Evolutionary conservation across 2,113 vertebrate genomes (phyloP), one percentile per base, ranked within the genome.

Genomic region (Ammospiza nelsoni): DNA sequence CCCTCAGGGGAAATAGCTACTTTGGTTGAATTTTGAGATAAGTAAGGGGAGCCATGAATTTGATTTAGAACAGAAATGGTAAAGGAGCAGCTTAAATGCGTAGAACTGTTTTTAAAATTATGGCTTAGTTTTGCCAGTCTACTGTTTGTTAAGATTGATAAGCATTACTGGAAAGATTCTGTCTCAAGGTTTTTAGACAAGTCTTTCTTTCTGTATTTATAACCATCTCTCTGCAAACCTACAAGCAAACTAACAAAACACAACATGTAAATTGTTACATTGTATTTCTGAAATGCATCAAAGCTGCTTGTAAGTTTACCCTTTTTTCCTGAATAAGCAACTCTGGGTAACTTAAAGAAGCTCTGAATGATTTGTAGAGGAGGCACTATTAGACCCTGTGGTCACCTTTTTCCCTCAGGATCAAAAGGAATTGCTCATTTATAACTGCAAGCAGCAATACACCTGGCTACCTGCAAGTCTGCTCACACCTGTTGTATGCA

Each of bases 21-120:
- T 92, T 90, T 3, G 5, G 80, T 14, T 81, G 61, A 81, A 86
- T 92, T 95, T 89, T 84, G 76, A 93, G 71, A 80, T 74, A 94
- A 95, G 68, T 92, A 80, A 91, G 44, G 63, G 75, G 85, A 94
- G 61, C 43, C 35, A 44, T 88, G 83, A 73, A 92, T 94, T 95
- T 96, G 88, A 94, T 96, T 84, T 92, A 80, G 69, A 92, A 57
- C 65, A 92, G 83, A 88, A 90, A 86, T 65, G 18, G 62, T 65
- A 22, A 95, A 94, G 72, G 35, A 86, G 61, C 39, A 72, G 58
- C 91, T 84, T 82, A 59, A 93, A 75, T 39, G 54, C 3, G 0
- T 72, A 80, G 79, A 94, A 81, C 48, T 81, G 48, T 72, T 93
- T 93, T 86, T 37, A 81, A 84, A 94, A 59, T 84, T 90, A 41